Base-by-base conservation (phyloP, 2,797 vertebrate genomes). In the Amazona ochrocephala region DNA sequence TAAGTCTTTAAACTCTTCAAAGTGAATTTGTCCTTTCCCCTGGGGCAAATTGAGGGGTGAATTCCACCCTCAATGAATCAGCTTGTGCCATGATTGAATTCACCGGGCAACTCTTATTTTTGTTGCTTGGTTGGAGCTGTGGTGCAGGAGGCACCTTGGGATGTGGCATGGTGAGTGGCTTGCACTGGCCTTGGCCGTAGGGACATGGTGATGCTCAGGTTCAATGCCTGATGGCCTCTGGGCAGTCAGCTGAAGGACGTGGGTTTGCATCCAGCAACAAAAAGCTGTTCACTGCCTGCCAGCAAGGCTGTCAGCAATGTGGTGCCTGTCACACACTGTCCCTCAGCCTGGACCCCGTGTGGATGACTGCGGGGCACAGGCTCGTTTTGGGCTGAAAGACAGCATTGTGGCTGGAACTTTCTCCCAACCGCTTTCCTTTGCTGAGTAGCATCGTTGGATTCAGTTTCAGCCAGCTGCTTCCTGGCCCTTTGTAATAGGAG, bases 61-160 rank as follows among this genome's bases (percentile, higher is more conserved):
- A 34, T 89, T 85, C 41, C 9, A 24, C 66, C 29, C 29, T 56
- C 58, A 13, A 27, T 68, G 56, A 73, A 68, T 39, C 48, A 17
- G 16, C 18, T 53, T 77, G 21, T 87, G 48, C 48, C 2, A 7
- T 2, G 0, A 41, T 44, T 0, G 0, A 53, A 6, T 18, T 50
- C n/a, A 34, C 14, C 20, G 34, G 51, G 13, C 13, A 61, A 27
- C 21, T 73, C 3, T 0, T 24, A 1, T 50, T 71, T 53, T 32
- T 48, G 61, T 76, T 65, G 66, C 32, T 75, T 47, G 65, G 18
- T 32, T 13, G 62, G 80, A 74, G 78, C 62, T 65, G 47, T 27
- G 29, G 50, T 53, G 58, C 56, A 15, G 60, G 54, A 71, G 67
- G 44, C 41, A 9, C 53, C 54, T 9, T 11, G 65, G 44, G 60